Evolutionary conservation across 1,140 invertebrate genomes (phyloP), one percentile per base, ranked within the genome.

Genomic region (Drosophila parabipectinata): DNA sequence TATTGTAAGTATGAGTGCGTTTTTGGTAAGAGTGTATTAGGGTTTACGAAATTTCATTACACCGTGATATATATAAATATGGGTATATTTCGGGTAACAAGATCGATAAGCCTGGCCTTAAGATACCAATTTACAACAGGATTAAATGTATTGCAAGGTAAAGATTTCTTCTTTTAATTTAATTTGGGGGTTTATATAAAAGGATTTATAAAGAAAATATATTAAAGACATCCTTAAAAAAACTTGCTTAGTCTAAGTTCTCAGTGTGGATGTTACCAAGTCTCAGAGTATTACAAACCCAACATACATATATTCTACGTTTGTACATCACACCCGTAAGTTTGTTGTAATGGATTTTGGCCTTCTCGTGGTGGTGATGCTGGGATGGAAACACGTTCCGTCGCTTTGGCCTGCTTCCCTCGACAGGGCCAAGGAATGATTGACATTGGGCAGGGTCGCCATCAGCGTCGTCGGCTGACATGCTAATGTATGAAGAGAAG

Each of bases 361-460:
- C 28, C 12, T 52, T 32, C n/a, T 32, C n/a, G 50, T 7, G 14
- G 55, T 4, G 26, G 55, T 4, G 26, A 12, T 6, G 28, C 44
- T 47, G 44, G 44, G 44, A 4, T 12, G 54, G 66, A 77, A 75
- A 75, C 76, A 72, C 54, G 76, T 76, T 80, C 75, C 79, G 75
- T 55, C 67, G 67, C 79, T 74, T 80, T 84, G 77, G 68, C 79
- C 79, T 75, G 80, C 80, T 84, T 79, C 80, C 60, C 71, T 74
- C 54, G 75, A 58, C 79, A 77, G 78, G 60, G 77, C 67, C 67
- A 72, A 56, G 62, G 44, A 64, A 59, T 77, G 69, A 84, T 88
- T 85, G 82, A 82, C 82, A 85, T 85, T 85, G 82, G 78, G 82
- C 82, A 88, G 83, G 78, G 81, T 85, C 78, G 81, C 55, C 64